These are phyloP conservation scores for Ammodytes dubius DNA, from an alignment of 2,113 vertebrate genomes.

Conservation along the genomic window DNA sequence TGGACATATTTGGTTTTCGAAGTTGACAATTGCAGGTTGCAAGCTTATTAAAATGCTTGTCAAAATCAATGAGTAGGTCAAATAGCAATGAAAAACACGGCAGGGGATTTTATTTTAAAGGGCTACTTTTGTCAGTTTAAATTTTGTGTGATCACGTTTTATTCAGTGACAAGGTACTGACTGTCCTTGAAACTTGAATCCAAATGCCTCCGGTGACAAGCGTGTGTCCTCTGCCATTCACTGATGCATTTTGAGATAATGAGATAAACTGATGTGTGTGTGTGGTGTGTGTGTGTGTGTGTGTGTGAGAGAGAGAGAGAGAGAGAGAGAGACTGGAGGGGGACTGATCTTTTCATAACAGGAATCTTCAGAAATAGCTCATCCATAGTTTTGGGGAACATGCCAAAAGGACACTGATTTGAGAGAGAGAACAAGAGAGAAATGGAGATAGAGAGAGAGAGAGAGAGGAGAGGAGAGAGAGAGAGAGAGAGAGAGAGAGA, in stretches of 20 bases:
- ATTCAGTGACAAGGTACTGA: constrained; percentile 2
- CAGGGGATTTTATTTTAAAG: neutral
- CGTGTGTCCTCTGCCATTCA: constrained; percentile 24
- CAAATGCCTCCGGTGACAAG: constrained; percentile 12
- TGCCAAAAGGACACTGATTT: constrained; percentile 69
- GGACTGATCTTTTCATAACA: constrained; percentile 73
- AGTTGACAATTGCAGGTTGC: constrained; percentile 2
- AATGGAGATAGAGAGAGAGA: too few relatives aligned
- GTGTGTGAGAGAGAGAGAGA: neutral
- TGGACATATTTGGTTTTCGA: neutral
- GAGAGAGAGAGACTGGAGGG: constrained; percentile 14
- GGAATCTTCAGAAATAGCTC: constrained; percentile 80
- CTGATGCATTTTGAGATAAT: constrained; percentile 50
- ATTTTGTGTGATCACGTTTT: neutral
- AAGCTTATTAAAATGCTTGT: constrained; percentile 1
- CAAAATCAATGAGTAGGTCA: too few relatives aligned
- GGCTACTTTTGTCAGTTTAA: neutral
- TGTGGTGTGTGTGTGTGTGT: neutral
- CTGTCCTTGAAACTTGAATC: constrained; percentile 10
- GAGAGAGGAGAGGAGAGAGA: too few relatives aligned
- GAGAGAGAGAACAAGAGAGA: constrained; percentile 25
- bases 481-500: neutral
- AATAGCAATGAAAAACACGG: neutral
- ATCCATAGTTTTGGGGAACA: constrained; percentile 63
- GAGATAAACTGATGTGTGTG: constrained; percentile 32